Percentiles rank a stretch among this genome's conserved stretches.
phyloP scores from a whole-genome alignment of 1,140 invertebrate genomes.

The Harpegnathos saltator region DNA sequence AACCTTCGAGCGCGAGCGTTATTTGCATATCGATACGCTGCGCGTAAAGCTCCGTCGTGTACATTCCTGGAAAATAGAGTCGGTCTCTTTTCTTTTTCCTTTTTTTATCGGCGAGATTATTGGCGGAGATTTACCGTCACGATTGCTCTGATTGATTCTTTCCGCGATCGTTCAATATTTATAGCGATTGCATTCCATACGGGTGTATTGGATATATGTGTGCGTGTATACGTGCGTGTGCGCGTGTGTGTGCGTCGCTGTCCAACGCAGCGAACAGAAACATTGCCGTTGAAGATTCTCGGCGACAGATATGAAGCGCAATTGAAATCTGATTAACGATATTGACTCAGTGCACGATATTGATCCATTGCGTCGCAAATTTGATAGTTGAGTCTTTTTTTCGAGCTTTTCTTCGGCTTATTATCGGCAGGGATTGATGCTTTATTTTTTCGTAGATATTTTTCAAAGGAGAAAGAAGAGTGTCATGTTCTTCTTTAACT shows the following conservation, averaged over 20 bases:
- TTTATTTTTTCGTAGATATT: no score
- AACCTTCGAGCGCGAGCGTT: slow-evolving; percentile 5
- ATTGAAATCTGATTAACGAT: not conserved
- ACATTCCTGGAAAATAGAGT: slow-evolving; percentile 9
- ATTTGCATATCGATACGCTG: slow-evolving; percentile 53
- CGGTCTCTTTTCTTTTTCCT: slow-evolving; percentile 19
- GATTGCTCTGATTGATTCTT: slow-evolving; percentile 44
- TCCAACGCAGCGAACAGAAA: not conserved
- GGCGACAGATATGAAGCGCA: not conserved
- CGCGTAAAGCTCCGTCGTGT: not conserved
- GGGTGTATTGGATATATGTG: slow-evolving; percentile 3
- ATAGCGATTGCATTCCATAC: slow-evolving; percentile 17
- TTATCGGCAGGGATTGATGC: no score
- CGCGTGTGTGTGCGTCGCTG: not conserved
- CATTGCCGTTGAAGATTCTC: not conserved
- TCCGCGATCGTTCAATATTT: slow-evolving; percentile 30
- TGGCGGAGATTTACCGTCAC: slow-evolving; percentile 26
- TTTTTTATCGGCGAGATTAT: not conserved
- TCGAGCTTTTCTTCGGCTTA: no score
- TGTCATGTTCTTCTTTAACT: no score
- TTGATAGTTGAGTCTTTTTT: no score
- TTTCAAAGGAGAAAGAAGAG: no score
- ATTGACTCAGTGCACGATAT: not conserved
- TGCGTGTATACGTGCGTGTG: no score
- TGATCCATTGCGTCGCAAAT: no score